Conservation (phyloP, 2,797 vertebrate genomes). For the Enteromius paludinosus region DNA sequence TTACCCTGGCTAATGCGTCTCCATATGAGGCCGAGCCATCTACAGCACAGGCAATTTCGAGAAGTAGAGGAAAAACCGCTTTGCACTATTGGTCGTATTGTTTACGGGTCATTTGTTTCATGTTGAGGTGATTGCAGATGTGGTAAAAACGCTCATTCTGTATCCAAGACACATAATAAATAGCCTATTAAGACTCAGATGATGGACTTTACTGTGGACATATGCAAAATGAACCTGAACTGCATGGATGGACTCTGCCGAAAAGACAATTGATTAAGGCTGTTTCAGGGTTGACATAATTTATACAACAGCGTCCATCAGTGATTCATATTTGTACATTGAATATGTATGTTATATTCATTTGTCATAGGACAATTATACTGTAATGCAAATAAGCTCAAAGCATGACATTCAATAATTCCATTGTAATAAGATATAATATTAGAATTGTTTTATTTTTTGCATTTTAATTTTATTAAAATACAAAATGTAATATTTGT, state of each 20-base stretch:
- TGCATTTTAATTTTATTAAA: neutral
- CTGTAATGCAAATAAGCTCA: neutral
- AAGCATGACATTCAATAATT: neutral
- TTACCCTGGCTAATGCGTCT: neutral
- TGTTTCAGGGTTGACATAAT: neutral
- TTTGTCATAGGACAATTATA: neutral
- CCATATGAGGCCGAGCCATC: slow-evolving; percentile 11
- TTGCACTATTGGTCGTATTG: slow-evolving; percentile 47
- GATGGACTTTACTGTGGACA: neutral
- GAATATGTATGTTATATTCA: neutral
- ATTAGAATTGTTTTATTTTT: neutral
- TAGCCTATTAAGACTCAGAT: slow-evolving; percentile 14
- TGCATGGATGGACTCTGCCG: neutral
- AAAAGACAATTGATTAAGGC: neutral
- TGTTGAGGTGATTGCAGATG: slow-evolving; percentile 41
- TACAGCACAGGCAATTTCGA: neutral
- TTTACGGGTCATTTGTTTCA: slow-evolving; percentile 53
- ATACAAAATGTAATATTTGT: neutral
- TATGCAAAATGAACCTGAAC: neutral
- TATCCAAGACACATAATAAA: slow-evolving; percentile 44
- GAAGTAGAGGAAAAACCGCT: slow-evolving; percentile 25
- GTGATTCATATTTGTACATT: neutral
- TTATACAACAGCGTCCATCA: neutral
- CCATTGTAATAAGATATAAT: neutral
- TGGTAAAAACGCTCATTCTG: slow-evolving; percentile 29